A percentile compares a stretch with the other conserved stretches of the same genome.
These are phyloP conservation scores for Chelon labrosus DNA, from an alignment of 2,797 vertebrate genomes.

Conservation along the genomic window DNA sequence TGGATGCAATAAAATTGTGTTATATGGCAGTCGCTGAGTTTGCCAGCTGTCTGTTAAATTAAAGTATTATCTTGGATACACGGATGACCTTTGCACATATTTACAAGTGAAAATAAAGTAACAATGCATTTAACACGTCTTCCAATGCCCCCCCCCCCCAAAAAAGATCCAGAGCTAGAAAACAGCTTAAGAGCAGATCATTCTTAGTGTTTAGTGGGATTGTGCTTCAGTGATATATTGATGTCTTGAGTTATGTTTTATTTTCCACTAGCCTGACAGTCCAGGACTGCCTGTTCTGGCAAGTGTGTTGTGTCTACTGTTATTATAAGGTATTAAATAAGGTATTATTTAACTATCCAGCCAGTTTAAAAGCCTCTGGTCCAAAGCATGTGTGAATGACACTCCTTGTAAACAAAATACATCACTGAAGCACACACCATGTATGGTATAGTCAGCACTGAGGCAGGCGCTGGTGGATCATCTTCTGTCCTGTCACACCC, in stretches of 20 bases:
- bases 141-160: not conserved
- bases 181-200: not conserved
- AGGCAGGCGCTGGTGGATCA: constrained; percentile 26
- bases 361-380: constrained; percentile 36
- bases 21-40: constrained; percentile 32
- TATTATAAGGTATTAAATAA: constrained; percentile 19
- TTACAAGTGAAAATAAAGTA: not conserved
- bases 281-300: constrained; percentile 33
- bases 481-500: constrained; percentile 17
- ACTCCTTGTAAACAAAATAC: constrained; percentile 14
- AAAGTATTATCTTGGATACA: not conserved
- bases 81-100: not conserved
- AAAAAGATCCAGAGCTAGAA: constrained; percentile 5
- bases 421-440: constrained; percentile 32
- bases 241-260: constrained; percentile 35
- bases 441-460: constrained; percentile 3
- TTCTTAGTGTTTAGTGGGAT: constrained; percentile 1
- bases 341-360: constrained; percentile 18
- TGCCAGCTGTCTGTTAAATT: constrained; percentile 21
- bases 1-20: constrained; percentile 60
- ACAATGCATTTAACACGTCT: not conserved
- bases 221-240: constrained; percentile 6
- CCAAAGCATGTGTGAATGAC: constrained; percentile 17
- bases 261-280: constrained; percentile 44
- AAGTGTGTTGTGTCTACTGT: constrained; percentile 23